Conservation (phyloP, 2,797 vertebrate species). For the Helostoma temminkii region DNA sequence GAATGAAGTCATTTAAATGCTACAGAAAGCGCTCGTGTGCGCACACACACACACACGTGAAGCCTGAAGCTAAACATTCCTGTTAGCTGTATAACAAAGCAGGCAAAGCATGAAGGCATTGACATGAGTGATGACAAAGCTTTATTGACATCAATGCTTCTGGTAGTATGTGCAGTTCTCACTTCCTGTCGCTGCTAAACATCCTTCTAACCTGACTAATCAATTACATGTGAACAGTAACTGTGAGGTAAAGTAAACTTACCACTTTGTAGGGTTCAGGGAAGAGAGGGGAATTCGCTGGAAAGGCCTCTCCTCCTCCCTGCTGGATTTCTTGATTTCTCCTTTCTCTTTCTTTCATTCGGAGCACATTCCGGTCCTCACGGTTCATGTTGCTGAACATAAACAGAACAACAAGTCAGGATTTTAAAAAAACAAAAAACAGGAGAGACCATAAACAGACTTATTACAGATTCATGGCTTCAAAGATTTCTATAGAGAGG, state of each 20-base stretch:
- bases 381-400: conserved; percentile 99
- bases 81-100: conserved; percentile 5
- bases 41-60: neutral
- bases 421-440: conserved; percentile 5
- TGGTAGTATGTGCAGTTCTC: conserved; percentile 11
- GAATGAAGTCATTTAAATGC: conserved; percentile 1
- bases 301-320: conserved; percentile 98
- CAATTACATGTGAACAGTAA: conserved; percentile 22
- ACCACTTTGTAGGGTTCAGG: conserved; percentile 99
- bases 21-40: neutral
- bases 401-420: conserved; percentile 64
- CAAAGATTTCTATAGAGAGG: neutral
- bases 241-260: conserved; percentile 81
- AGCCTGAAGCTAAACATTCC: conserved; percentile 15
- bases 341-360: conserved; percentile 99
- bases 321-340: conserved; percentile 99
- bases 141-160: conserved; percentile 4
- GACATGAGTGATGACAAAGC: conserved; percentile 15
- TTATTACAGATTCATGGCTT: conserved; percentile 5
- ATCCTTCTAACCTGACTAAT: conserved; percentile 38
- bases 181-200: conserved; percentile 43
- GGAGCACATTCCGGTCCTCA: conserved; percentile 99
- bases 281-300: conserved; percentile 98
- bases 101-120: neutral
- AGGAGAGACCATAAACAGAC: conserved; percentile 23